Conservation (phyloP, 2,797 vertebrate genomes). For the Crax fasciolata region DNA sequence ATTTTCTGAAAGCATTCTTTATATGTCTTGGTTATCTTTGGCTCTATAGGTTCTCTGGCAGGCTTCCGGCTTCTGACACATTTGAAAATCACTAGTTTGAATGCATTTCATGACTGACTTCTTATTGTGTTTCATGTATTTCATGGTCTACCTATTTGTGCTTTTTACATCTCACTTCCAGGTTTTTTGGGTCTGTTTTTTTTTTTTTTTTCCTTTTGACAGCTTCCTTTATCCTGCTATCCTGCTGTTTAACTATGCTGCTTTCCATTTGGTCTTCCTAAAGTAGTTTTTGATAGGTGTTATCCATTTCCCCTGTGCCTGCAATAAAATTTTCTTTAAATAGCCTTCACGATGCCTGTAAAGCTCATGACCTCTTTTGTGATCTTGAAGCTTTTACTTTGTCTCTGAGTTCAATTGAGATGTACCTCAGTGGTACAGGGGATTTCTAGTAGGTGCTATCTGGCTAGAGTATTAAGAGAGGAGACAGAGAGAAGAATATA, state of each 20-base stretch:
- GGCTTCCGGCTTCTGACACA: background rate
- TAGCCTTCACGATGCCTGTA: background rate
- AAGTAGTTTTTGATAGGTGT: conserved; percentile 32
- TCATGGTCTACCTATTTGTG: background rate
- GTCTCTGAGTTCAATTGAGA: background rate
- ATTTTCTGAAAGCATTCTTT: conserved; percentile 38
- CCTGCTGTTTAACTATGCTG: conserved; percentile 1
- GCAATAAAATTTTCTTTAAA: conserved; percentile 29
- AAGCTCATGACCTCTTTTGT: background rate
- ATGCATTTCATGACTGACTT: background rate
- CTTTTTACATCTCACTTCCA: background rate
- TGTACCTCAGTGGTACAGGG: background rate
- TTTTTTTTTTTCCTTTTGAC: background rate
- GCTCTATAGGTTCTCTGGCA: conserved; percentile 32
- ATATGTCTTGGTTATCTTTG: conserved; percentile 30
- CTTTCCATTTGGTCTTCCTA: background rate
- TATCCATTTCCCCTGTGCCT: conserved; percentile 23
- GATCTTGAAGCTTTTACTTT: background rate
- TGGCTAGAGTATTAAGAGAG: background rate
- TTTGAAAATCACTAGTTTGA: conserved; percentile 7
- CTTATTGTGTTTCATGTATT: background rate
- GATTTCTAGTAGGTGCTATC: background rate
- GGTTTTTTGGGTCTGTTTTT: background rate
- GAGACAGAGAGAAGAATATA: background rate
- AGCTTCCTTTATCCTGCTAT: background rate